Evolutionary conservation across 2,797 vertebrate species (phyloP), one percentile per base, ranked within the genome.

Genomic region (Nannoperca obscura): DNA sequence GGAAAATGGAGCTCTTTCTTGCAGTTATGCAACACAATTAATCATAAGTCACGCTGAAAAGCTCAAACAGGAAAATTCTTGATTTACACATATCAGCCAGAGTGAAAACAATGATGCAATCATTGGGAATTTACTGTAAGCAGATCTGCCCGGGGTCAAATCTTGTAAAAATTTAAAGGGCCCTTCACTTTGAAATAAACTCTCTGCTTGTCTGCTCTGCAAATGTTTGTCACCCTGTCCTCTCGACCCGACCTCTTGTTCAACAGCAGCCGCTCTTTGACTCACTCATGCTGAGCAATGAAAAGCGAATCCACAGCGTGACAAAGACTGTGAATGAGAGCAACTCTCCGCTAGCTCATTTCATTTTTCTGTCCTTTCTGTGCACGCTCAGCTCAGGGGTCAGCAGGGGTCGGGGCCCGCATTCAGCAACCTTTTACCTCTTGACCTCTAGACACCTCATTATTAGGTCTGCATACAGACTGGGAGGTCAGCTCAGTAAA

Each of bases 391-490:
- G 84, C 49, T 11, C 36, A 38, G 4, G 30, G 86, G 90, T 89
- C 86, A 46, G 50, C 40, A 14, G 73, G 60, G 85, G 86, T 86
- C 89, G 81, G 71, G 70, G 60, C 63, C 76, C 22, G 70, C 70
- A 72, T 92, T 84, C 85, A 84, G 74, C 42, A 50, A 79, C 78
- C 57, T 76, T 74, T 80, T 85, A 89, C 92, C 93, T 93, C 68
- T 36, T 93, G 93, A 93, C 90, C 92, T 82, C 63, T 42, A 71
- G 81, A 82, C 92, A 88, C 87, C 91, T 95, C 89, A 83, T 95
- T 91, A 93, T 80, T 34, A 79, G 78, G 76, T 80, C 77, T 87
- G 83, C 78, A 83, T 81, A 87, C 79, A 78, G 74, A 71, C 50
- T 10, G 68, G 75, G 84, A 70, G 86, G 85, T 92, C 86, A 83